Conservation (phyloP, 2,888 invertebrate species). For the Platyscelio sp. region DNA sequence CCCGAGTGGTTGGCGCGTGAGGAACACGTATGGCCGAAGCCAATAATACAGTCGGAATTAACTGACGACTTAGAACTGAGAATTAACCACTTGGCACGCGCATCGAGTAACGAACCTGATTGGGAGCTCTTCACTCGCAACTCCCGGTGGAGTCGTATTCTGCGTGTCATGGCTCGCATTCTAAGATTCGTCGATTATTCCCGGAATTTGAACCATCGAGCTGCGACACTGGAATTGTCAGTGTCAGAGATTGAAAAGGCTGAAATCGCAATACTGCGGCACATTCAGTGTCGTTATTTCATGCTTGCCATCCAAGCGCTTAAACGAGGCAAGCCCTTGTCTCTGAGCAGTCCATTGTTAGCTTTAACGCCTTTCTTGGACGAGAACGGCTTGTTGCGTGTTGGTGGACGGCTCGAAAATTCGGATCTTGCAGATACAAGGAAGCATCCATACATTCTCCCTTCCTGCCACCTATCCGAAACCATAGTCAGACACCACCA, state of each 20-base stretch:
- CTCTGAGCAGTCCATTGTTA: background rate
- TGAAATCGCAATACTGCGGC: background rate
- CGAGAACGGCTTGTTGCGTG: background rate
- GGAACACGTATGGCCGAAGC: background rate
- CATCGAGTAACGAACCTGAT: too few relatives aligned
- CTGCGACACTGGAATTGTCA: background rate
- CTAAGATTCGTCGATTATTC: too few relatives aligned
- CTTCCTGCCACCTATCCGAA: background rate
- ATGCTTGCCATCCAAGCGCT: background rate
- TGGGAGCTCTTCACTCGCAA: too few relatives aligned
- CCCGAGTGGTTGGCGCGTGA: background rate
- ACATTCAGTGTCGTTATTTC: background rate
- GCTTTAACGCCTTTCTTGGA: constrained; percentile 11
- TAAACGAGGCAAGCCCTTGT: background rate
- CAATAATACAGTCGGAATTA: background rate
- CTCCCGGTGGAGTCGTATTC: too few relatives aligned
- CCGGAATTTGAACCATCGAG: too few relatives aligned
- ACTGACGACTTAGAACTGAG: too few relatives aligned
- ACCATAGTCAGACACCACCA: background rate
- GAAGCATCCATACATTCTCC: background rate
- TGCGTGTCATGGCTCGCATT: too few relatives aligned
- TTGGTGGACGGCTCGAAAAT: background rate
- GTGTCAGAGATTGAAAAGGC: background rate
- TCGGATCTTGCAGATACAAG: background rate
- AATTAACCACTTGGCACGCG: too few relatives aligned